Evolutionary conservation across 2,888 invertebrate species (phyloP).

Genomic region (Cantharis lateralis): DNA sequence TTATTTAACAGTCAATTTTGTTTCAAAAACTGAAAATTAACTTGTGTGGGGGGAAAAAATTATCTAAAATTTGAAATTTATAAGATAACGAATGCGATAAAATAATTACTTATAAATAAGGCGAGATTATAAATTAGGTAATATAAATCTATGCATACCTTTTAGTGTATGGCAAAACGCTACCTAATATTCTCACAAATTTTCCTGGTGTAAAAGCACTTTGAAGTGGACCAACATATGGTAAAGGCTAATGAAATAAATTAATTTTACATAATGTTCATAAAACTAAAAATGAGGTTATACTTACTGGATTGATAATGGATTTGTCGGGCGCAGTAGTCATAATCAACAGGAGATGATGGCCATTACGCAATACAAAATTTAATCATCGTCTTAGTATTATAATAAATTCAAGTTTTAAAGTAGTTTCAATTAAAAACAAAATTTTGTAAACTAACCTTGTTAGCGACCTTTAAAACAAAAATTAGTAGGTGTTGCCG

Average conservation of each 20-base stretch:
- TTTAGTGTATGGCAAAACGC: not conserved
- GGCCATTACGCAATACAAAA: not conserved
- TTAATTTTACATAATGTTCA: not conserved
- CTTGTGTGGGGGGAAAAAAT: not conserved
- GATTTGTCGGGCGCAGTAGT: not conserved
- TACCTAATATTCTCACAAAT: slow-evolving; percentile 9
- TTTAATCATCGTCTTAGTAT: not conserved
- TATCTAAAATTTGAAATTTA: not conserved
- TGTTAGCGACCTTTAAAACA: not conserved
- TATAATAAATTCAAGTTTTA: not conserved
- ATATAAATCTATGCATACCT: not conserved
- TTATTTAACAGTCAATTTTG: not conserved
- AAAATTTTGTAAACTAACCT: not conserved
- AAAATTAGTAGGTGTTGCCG: not conserved
- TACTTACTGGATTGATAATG: slow-evolving; percentile 12
- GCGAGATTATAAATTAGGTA: not conserved
- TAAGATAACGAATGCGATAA: not conserved
- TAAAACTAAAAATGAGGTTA: not conserved
- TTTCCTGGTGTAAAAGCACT: slow-evolving; percentile 5
- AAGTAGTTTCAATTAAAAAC: not conserved
- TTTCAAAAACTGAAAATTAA: not conserved
- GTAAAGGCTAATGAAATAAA: slow-evolving; percentile 44
- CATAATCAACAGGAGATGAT: not conserved
- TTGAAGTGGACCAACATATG: slow-evolving; percentile 7
- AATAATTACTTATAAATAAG: not conserved